Evolutionary conservation across 37 sponge, comb jelly and placozoan species (phyloP), one percentile per base, ranked within the genome.

Genomic region (Axinella damicornis): DNA sequence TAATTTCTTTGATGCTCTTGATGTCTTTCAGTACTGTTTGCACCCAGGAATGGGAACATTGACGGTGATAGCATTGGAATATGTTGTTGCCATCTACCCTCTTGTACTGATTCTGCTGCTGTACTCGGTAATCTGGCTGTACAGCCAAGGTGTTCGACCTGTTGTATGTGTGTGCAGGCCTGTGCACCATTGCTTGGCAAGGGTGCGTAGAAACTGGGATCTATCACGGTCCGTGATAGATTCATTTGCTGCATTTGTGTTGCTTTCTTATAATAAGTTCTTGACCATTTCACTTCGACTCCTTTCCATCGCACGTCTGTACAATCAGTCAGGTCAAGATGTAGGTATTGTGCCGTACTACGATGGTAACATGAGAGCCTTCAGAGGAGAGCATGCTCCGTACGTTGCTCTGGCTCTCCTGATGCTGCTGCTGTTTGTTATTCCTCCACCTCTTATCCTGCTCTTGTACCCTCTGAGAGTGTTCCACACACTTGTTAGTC

Each of bases 61-160:
- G 12, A 31, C 53, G 36, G 41, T 38, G 15, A 82, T 72, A 27
- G 36, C 25, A 18, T 34, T 82, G 17, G 36, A 71, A 32, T 82
- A 82, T 71, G 22, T 82, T 9, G 40, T 71, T 15, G 83, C 73
- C 21, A 15, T 71, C 60, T 54, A 31, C 14, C 73, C 83, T 57
- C 36, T 71, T 31, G 38, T 71, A 31, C 13, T 82, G 32, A 46
- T 82, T 22, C 57, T 82, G 9, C 16, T 70, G 55, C n/a, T 56
- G 15, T 66, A 56, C 34, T 32, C n/a, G 28, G 54, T 70, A n/a
- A 59, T 56, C 32, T 17, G n/a, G 35, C 31, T 79, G 52, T 79
- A 79, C 53, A 39, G 64, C 40, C 1, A 22, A 22, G 79, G 79
- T 37, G 15, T 53, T 41, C 11, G 53, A 2, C 21, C 28, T 21